Conservation (phyloP, 92 coral and sea anemone species). For the Phenganax stokvisi region DNA sequence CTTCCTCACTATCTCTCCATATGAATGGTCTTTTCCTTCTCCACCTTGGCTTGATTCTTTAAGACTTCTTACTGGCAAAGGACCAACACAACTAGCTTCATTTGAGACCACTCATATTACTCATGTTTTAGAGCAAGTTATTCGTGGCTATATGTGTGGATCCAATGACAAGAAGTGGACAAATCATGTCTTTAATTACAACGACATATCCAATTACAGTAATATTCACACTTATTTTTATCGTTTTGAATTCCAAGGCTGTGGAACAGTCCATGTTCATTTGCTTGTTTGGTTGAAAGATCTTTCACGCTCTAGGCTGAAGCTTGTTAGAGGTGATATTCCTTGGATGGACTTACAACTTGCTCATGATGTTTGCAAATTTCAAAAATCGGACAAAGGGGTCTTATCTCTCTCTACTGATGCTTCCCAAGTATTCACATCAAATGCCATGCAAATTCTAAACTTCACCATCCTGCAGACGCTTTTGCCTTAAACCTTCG, state of each 20-base stretch:
- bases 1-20: conserved; percentile 20
- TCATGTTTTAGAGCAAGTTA: conserved; percentile 21
- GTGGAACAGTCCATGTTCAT: conserved; percentile 45
- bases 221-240: conserved; percentile 42
- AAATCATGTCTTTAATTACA: conserved; percentile 26
- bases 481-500: neutral
- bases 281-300: conserved; percentile 38
- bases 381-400: conserved; percentile 6
- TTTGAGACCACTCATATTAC: conserved; percentile 13
- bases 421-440: neutral
- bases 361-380: neutral
- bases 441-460: neutral
- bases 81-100: conserved; percentile 21
- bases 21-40: conserved; percentile 11
- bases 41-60: neutral
- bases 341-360: neutral
- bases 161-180: conserved; percentile 29
- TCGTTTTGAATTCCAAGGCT: conserved; percentile 42
- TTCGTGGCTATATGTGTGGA: conserved; percentile 17
- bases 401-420: neutral
- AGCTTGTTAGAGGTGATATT: neutral
- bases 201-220: too few species aligned
- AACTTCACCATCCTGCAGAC: neutral
- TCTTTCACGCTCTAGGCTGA: neutral
- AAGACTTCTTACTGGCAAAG: conserved; percentile 12